These are phyloP conservation scores for Euclidia mi DNA, from an alignment of 2,888 invertebrate genomes.

Conservation along the genomic window DNA sequence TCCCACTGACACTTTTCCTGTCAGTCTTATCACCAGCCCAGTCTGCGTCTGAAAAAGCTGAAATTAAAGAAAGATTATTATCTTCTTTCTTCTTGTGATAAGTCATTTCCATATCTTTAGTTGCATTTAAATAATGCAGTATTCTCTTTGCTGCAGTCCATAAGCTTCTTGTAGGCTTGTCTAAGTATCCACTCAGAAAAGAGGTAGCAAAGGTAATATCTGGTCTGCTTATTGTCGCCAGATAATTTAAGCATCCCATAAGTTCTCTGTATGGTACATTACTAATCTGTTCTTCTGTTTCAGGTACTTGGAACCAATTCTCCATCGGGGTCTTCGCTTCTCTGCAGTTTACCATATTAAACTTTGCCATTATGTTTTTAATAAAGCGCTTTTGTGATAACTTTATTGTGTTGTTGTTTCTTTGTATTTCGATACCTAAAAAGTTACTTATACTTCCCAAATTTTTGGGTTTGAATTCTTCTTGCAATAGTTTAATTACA, in stretches of 20 bases:
- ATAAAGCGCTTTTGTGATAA: background rate
- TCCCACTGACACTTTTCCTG: slow-evolving; percentile 4
- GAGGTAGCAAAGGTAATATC: slow-evolving; percentile 10
- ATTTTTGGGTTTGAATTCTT: slow-evolving; percentile 5
- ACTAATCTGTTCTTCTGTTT: background rate
- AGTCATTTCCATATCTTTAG: background rate
- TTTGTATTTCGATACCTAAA: slow-evolving; percentile 11
- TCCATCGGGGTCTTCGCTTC: slow-evolving; percentile 8
- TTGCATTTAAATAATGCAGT: slow-evolving; percentile 6
- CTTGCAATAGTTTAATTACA: slow-evolving; percentile 1
- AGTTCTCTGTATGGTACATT: slow-evolving; percentile 6
- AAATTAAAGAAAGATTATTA: too few relatives aligned
- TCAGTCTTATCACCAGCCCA: background rate
- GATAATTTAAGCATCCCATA: slow-evolving; percentile 6
- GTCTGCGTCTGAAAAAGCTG: slow-evolving; percentile 12
- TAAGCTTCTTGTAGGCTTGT: background rate
- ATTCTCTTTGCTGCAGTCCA: slow-evolving; percentile 10
- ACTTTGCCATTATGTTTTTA: slow-evolving; percentile 4
- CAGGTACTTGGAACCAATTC: background rate
- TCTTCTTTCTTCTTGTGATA: background rate
- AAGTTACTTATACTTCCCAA: background rate
- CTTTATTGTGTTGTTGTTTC: background rate
- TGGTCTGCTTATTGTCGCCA: background rate
- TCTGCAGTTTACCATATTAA: slow-evolving; percentile 9
- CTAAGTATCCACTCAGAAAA: slow-evolving; percentile 4